Evolutionary conservation across 2,113 vertebrate genomes (phyloP), one percentile per base, ranked within the genome.

Genomic region (Electrona antarctica): DNA sequence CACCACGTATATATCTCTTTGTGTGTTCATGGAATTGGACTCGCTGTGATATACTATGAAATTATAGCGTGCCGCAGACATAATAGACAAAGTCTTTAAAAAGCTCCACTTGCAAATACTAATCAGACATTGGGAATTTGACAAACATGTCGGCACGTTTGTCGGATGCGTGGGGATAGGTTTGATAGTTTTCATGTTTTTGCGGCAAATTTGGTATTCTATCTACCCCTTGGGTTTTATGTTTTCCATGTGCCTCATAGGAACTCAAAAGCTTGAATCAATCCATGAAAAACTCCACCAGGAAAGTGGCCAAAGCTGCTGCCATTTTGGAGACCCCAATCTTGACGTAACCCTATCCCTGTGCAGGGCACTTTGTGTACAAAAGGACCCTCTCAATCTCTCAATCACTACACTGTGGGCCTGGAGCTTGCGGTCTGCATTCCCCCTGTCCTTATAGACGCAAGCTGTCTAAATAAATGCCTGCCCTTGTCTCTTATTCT

Each of bases 391-490:
- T 77, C 73, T 89, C 85, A 75, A 77, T 87, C 80, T 77, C 73
- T 89, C 85, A 75, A 77, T 87, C 85, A 74, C 84, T 86, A 45
- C 41, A 15, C 59, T 52, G 76, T 78, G 83, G 80, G 82, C 83
- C 77, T 28, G 69, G 64, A 88, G 72, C 76, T 89, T 81, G 78
- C 56, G 84, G 85, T 85, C 80, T 82, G 70, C 86, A 80, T 92
- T 88, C 86, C 80, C 64, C 81, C 84, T 76, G 79, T 86, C 76
- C 84, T 69, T 41, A 41, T 41, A 89, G 85, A 90, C 72, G 77
- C 88, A 90, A 87, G 87, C 87, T 92, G 91, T 92, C 91, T 83
- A 86, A 90, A 90, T 85, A 89, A 85, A 87, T 76, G 73, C 65
- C 67, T 7, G 69, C 82, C 41, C 54, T 76, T 81, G 80, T 75